Evolutionary conservation across 2,797 vertebrate genomes (phyloP).

Genomic region (Microcaecilia unicolor): DNA sequence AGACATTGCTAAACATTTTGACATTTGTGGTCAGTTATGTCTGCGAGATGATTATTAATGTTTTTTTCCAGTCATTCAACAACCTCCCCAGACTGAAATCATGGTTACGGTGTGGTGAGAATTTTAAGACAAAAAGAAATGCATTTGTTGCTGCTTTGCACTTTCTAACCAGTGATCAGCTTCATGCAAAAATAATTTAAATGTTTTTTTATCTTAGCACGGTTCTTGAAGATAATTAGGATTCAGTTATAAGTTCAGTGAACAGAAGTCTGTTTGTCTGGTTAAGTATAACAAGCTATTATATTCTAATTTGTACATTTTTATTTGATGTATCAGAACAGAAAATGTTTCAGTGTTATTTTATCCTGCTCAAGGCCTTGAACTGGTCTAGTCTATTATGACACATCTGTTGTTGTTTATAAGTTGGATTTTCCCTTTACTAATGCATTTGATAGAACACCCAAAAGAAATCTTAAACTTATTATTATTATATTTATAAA

Average conservation of each 20-base stretch:
- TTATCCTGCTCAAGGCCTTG: slow-evolving; percentile 26
- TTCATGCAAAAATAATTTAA: slow-evolving; percentile 26
- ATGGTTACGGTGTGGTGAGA: slow-evolving; percentile 27
- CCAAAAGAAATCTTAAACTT: not conserved
- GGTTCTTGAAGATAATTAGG: slow-evolving; percentile 22
- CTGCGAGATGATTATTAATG: slow-evolving; percentile 23
- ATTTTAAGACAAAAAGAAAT: slow-evolving; percentile 22
- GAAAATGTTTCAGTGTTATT: slow-evolving; percentile 4
- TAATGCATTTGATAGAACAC: slow-evolving; percentile 24
- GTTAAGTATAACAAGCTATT: slow-evolving; percentile 22
- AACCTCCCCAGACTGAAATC: slow-evolving; percentile 23
- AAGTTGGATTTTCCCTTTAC: slow-evolving; percentile 16
- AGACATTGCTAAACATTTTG: slow-evolving; percentile 31
- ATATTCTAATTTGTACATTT: slow-evolving; percentile 30
- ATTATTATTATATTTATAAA: too few relatives aligned
- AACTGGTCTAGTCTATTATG: slow-evolving; percentile 25
- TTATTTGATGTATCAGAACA: too few relatives aligned
- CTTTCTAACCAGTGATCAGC: slow-evolving; percentile 39
- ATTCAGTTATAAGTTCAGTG: slow-evolving; percentile 26
- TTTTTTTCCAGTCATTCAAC: slow-evolving; percentile 24
- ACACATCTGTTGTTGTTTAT: slow-evolving; percentile 43
- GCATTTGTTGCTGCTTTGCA: slow-evolving; percentile 25
- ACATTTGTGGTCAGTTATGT: slow-evolving; percentile 23
- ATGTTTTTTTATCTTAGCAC: slow-evolving; percentile 34
- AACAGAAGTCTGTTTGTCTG: slow-evolving; percentile 13